Evolutionary conservation across 2,113 vertebrate species (phyloP).

Genomic region (Erinaceus europaeus): DNA sequence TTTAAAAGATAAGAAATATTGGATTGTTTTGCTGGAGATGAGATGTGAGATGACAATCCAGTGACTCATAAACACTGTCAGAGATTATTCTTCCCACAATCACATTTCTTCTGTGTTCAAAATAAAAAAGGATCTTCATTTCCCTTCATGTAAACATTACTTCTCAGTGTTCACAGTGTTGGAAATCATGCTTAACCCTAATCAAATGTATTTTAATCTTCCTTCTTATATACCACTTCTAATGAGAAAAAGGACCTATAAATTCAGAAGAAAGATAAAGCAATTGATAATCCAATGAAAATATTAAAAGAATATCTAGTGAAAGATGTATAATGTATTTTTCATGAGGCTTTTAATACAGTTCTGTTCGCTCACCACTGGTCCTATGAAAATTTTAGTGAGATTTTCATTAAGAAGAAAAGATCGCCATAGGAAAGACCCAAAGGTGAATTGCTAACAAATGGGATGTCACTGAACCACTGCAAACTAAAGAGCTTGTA

Average conservation of each 20-base stretch:
- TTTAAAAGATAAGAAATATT: too few relatives aligned
- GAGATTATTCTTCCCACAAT: not conserved
- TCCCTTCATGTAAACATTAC: not conserved
- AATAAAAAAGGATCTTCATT: not conserved
- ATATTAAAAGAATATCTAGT: slow-evolving; percentile 44
- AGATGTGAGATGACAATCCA: not conserved
- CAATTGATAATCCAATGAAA: not conserved
- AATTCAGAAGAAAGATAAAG: not conserved
- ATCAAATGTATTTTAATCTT: slow-evolving; percentile 44
- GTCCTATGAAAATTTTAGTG: slow-evolving; percentile 66
- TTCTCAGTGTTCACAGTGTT: not conserved
- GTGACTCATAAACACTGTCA: not conserved
- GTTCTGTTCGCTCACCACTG: slow-evolving; percentile 39
- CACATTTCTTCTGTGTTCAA: not conserved
- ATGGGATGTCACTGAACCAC: slow-evolving; percentile 59
- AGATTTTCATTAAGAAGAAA: slow-evolving; percentile 66
- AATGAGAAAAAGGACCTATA: slow-evolving; percentile 31
- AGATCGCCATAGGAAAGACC: slow-evolving; percentile 51
- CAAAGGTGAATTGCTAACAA: slow-evolving; percentile 61
- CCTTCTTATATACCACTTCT: slow-evolving; percentile 12
- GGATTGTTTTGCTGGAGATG: not conserved
- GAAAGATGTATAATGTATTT: slow-evolving; percentile 11
- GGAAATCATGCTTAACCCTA: not conserved
- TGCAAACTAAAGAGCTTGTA: slow-evolving; percentile 56
- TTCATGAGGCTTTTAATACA: slow-evolving; percentile 45